phyloP scores from a whole-genome alignment of 2,113 vertebrate species.

The Chloropsis hardwickii region DNA sequence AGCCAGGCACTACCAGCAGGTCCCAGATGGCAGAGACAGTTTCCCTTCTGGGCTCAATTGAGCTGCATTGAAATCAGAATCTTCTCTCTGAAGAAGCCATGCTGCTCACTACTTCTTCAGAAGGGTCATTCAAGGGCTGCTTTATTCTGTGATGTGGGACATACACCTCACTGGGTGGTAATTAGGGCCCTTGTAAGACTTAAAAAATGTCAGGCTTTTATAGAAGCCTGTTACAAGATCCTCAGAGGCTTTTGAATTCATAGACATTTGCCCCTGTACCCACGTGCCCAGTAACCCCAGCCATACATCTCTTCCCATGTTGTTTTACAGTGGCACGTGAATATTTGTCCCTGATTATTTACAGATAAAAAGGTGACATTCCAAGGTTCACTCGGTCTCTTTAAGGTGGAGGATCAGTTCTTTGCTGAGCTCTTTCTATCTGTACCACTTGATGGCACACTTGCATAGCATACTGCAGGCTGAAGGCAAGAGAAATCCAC shows the following conservation, averaged over 20 bases:
- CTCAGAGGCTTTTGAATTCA: neutral
- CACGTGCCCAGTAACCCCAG: neutral
- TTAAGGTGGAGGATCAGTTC: neutral
- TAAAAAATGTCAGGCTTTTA: neutral
- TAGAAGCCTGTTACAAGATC: neutral
- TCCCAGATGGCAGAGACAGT: neutral
- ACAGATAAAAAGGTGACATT: neutral
- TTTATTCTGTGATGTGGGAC: neutral
- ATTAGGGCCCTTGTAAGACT: neutral
- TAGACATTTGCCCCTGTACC: neutral
- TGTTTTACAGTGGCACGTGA: accelerated
- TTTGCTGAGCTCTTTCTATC: neutral
- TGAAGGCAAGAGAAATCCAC: neutral
- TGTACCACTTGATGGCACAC: slow-evolving; percentile 64
- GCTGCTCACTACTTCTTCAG: neutral
- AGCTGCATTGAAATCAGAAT: neutral
- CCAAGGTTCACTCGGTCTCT: neutral
- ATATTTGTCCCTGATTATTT: neutral
- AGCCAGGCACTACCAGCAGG: neutral
- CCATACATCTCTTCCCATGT: neutral
- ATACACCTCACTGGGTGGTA: neutral
- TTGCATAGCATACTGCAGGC: neutral
- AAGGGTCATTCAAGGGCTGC: neutral
- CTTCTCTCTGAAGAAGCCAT: neutral
- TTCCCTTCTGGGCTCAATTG: neutral